These are phyloP conservation scores for Electrophaes corylata DNA, from an alignment of 2,888 invertebrate species.

Conservation along the genomic window DNA sequence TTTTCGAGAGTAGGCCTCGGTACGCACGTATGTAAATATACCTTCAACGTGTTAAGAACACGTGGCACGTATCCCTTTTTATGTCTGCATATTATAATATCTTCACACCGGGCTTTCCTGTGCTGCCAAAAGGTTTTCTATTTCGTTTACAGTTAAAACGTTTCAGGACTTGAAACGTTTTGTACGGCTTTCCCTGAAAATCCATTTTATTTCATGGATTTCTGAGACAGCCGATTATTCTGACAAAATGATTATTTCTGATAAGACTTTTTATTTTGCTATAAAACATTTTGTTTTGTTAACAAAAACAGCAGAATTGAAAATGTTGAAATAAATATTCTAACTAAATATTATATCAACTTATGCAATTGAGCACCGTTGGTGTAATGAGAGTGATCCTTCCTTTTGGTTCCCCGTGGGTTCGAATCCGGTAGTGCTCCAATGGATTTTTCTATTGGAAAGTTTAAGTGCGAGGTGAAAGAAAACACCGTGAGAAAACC, in stretches of 20 bases:
- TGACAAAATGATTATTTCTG: background rate
- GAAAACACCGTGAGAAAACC: too few relatives aligned
- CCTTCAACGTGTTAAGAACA: conserved; percentile 14
- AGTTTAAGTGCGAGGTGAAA: too few relatives aligned
- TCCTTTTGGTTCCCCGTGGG: too few relatives aligned
- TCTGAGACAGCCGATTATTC: background rate
- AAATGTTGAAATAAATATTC: too few relatives aligned
- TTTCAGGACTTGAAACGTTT: conserved; percentile 10
- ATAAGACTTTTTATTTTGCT: background rate
- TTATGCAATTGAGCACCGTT: too few relatives aligned
- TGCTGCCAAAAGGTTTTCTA: conserved; percentile 23
- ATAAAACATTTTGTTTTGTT: too few relatives aligned
- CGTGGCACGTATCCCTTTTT: conserved; percentile 25
- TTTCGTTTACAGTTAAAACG: conserved; percentile 20
- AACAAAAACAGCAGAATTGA: too few relatives aligned
- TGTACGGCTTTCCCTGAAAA: background rate
- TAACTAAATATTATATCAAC: too few relatives aligned
- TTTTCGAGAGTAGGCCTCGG: too few relatives aligned
- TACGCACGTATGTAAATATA: conserved; percentile 6
- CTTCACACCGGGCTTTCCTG: conserved; percentile 17
- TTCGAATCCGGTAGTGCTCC: too few relatives aligned
- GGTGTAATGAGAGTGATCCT: too few relatives aligned
- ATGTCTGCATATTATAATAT: conserved; percentile 30
- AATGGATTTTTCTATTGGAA: too few relatives aligned
- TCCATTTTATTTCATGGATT: conserved; percentile 3